phyloP scores from a whole-genome alignment of 1,140 invertebrate species.

The Linepithema humile region DNA sequence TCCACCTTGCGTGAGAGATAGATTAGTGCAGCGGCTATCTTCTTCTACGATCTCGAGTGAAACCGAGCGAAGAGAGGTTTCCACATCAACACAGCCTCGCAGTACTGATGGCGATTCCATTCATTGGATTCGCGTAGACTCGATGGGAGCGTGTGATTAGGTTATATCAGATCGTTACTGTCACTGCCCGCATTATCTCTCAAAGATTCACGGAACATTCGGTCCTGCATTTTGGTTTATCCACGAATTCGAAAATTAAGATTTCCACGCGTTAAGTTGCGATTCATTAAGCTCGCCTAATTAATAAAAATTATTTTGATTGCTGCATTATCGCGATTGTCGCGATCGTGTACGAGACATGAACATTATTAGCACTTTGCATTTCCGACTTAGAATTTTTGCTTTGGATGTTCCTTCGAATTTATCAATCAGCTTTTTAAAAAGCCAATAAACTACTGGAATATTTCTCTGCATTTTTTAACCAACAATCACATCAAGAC shows the following conservation, averaged over 20 bases:
- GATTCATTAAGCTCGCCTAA: too few species aligned
- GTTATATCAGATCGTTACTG: not conserved
- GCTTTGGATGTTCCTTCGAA: too few species aligned
- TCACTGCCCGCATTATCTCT: not conserved
- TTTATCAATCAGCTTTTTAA: too few species aligned
- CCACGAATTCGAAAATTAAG: not conserved
- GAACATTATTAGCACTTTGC: too few species aligned
- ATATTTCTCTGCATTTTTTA: too few species aligned
- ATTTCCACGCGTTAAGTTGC: conserved; percentile 3
- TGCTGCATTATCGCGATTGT: not conserved
- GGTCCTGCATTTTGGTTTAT: not conserved
- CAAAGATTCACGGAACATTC: not conserved
- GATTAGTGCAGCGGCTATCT: conserved; percentile 15
- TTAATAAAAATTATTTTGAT: too few species aligned
- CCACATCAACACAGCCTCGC: not conserved
- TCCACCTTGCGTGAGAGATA: conserved; percentile 21
- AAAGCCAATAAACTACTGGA: too few species aligned
- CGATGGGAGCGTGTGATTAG: conserved; percentile 22
- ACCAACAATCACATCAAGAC: too few species aligned
- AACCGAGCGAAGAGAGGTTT: conserved; percentile 9
- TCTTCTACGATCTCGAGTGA: conserved; percentile 3
- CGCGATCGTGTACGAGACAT: not conserved
- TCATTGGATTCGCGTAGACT: conserved; percentile 15
- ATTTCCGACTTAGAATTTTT: too few species aligned
- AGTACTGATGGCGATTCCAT: not conserved